Conservation (phyloP, 2,888 invertebrate species). For the Cyrtodaria siliqua region DNA sequence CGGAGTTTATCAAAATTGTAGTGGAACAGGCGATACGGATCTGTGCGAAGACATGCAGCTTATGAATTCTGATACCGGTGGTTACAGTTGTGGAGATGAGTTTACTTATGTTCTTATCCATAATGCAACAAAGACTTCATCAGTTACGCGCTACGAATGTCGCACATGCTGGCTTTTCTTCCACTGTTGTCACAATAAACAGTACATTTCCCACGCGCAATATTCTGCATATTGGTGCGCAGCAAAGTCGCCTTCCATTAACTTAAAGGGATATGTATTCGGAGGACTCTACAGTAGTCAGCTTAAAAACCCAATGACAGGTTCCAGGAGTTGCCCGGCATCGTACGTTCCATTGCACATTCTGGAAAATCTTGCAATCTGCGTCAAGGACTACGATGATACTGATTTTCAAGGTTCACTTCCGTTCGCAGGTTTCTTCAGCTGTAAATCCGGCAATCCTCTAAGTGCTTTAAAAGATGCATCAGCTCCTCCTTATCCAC, state of each 20-base stretch:
- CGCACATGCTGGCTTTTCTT: slow-evolving; percentile 66
- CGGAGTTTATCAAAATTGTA: slow-evolving; percentile 75
- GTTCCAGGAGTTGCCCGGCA: slow-evolving; percentile 67
- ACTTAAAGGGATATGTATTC: slow-evolving; percentile 73
- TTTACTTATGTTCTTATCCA: slow-evolving; percentile 69
- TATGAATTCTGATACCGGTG: slow-evolving; percentile 75
- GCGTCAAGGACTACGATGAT: slow-evolving; percentile 79
- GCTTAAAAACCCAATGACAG: slow-evolving; percentile 69
- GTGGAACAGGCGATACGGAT: slow-evolving; percentile 36
- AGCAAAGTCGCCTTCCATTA: slow-evolving; percentile 54
- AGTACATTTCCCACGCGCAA: slow-evolving; percentile 54
- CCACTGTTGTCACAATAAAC: slow-evolving; percentile 55
- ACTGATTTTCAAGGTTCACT: slow-evolving; percentile 66
- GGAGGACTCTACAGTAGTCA: slow-evolving; percentile 76
- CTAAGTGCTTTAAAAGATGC: slow-evolving; percentile 50
- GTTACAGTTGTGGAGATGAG: slow-evolving; percentile 67
- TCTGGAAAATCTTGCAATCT: slow-evolving; percentile 68
- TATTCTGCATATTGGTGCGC: slow-evolving; percentile 78
- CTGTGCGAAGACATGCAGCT: slow-evolving; percentile 47
- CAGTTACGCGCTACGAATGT: slow-evolving; percentile 49
- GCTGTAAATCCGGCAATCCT: slow-evolving; percentile 75
- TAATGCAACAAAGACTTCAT: slow-evolving; percentile 42
- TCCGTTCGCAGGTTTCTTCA: slow-evolving; percentile 79
- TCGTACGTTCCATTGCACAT: slow-evolving; percentile 70
- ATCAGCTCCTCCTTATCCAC: slow-evolving; percentile 65